Base-by-base conservation (phyloP, 2,113 vertebrate species). In the Camelus dromedarius region DNA sequence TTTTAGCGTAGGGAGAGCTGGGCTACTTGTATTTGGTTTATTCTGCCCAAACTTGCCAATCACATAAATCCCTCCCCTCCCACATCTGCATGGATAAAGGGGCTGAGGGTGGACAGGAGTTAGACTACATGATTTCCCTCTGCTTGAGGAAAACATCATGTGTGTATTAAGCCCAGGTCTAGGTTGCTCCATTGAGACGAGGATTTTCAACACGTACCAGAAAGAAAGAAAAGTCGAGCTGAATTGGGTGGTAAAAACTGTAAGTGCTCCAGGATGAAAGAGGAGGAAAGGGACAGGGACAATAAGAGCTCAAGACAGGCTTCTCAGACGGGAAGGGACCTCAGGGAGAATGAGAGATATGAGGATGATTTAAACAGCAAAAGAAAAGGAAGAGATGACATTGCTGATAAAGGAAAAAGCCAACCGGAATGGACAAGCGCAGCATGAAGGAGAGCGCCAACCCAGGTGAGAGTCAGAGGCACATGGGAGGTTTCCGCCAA, bases 211-310 rank as follows among this genome's bases (percentile, higher is more conserved):
- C 12, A 26, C 58, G n/a, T 46, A 42, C 24, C 20, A 19, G 11
- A 24, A n/a, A 62, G 20, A 46, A 88, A 70, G 30, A 42, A 22
- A 89, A n/a, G 8, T 32, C 11, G 56, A 64, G 6, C 30, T 87
- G 28, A 58, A 60, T 18, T 92, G 11, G 9, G 20, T 73, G 24
- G 28, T 50, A 13, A 72, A 93, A 79, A 75, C 54, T 46, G 0
- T 28, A 69, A 52, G 58, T 56, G 54, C n/a, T 60, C 58, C 84
- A 5, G 24, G 66, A 79, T 86, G 66, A 52, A 50, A 95, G 81
- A 24, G 6, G 9, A 91, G 38, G 15, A 35, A 48, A 5, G 15
- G 32, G 11, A 6, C 81, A 50, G 70, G 22, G 1, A 70, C 11
- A 26, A 12, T 38, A 91, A 73, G 73, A 22, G 50, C 18, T 28